Percentiles rank a stretch among this genome's conserved stretches.
phyloP scores from a whole-genome alignment of 2,888 invertebrate species.

The Gymnoscelis rufifasciata region DNA sequence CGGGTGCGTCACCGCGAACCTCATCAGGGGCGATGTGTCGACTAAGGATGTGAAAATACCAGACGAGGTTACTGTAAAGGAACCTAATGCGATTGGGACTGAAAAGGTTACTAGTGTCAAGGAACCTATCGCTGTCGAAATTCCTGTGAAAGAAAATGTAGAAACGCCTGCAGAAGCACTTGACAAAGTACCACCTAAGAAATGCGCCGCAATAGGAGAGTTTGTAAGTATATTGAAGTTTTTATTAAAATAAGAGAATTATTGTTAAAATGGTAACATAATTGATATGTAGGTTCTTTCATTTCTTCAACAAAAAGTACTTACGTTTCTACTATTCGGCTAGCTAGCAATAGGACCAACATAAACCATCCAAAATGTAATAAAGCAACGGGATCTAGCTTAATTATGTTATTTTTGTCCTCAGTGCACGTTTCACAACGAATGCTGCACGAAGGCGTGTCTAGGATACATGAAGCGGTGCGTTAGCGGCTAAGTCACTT shows the following conservation, averaged over 20 bases:
- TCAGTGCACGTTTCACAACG: slow-evolving; percentile 51
- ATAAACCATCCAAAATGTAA: no score
- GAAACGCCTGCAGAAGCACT: slow-evolving; percentile 21
- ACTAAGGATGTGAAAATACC: slow-evolving; percentile 27
- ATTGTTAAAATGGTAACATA: neutral
- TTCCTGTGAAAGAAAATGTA: slow-evolving; percentile 25
- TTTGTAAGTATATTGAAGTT: slow-evolving; percentile 48
- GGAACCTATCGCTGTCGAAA: neutral
- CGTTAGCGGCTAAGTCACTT: slow-evolving; percentile 45
- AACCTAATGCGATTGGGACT: neutral
- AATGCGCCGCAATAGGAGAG: slow-evolving; percentile 52
- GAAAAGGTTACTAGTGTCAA: slow-evolving; percentile 10
- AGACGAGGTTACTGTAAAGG: neutral
- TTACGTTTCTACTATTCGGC: no score
- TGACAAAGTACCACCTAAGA: slow-evolving; percentile 8
- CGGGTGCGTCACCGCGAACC: slow-evolving; percentile 36
- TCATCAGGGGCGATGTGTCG: slow-evolving; percentile 35
- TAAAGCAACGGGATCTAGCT: no score
- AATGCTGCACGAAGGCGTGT: slow-evolving; percentile 57
- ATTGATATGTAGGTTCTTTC: no score
- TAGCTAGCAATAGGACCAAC: no score
- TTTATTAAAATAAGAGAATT: neutral
- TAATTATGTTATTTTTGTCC: neutral
- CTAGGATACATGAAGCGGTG: slow-evolving; percentile 55
- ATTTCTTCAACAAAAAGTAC: no score